Percentiles rank a stretch among this genome's conserved stretches.
These are phyloP conservation scores for Danaus plexippus DNA, from an alignment of 1,140 invertebrate species.

Conservation along the genomic window DNA sequence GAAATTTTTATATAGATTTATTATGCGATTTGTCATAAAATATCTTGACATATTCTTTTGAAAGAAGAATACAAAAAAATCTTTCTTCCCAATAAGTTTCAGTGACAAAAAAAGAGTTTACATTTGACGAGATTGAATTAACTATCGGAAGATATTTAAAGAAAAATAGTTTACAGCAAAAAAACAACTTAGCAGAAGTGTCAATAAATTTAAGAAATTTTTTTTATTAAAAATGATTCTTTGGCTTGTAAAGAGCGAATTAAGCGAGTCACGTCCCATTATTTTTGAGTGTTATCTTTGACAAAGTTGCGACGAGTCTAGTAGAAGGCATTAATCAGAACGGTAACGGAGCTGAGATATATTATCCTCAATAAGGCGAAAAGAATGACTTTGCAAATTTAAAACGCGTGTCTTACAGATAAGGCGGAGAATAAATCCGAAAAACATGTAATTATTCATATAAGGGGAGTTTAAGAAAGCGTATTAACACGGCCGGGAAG, in stretches of 20 bases:
- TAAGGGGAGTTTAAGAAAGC: slow-evolving; percentile 59
- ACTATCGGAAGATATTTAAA: too few relatives aligned
- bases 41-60: slow-evolving; percentile 43
- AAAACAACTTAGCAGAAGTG: too few relatives aligned
- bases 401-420: slow-evolving; percentile 66
- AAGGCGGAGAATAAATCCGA: slow-evolving; percentile 53
- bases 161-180: too few relatives aligned
- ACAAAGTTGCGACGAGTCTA: slow-evolving; percentile 60
- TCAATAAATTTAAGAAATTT: too few relatives aligned
- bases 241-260: slow-evolving; percentile 55
- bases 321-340: slow-evolving; percentile 68
- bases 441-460: slow-evolving; percentile 71
- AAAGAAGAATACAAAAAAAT: slow-evolving; percentile 50
- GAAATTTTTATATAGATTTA: slow-evolving; percentile 28
- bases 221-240: slow-evolving; percentile 12
- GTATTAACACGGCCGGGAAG: slow-evolving; percentile 55
- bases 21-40: slow-evolving; percentile 31
- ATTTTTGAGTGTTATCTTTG: slow-evolving; percentile 64
- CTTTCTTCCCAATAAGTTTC: slow-evolving; percentile 7
- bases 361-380: slow-evolving; percentile 67
- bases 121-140: too few relatives aligned
- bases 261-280: slow-evolving; percentile 63
- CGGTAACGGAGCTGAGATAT: slow-evolving; percentile 58
- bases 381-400: slow-evolving; percentile 70
- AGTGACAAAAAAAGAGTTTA: background rate